Evolutionary conservation across 1,140 invertebrate genomes (phyloP).

Genomic region (Eumaeus atala): DNA sequence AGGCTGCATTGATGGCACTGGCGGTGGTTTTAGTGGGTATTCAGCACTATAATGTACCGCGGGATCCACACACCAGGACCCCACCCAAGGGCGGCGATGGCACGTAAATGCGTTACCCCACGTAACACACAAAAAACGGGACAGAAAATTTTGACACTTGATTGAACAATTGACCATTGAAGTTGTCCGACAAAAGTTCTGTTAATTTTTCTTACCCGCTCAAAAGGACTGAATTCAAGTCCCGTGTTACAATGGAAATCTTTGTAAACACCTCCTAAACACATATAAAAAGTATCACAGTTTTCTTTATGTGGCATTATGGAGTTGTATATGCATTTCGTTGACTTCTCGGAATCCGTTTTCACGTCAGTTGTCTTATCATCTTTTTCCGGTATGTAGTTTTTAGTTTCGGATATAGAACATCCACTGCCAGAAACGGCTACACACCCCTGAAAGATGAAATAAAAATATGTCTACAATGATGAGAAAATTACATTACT

Average conservation of each 20-base stretch:
- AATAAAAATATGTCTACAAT: neutral
- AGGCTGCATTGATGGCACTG: no score
- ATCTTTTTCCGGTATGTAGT: neutral
- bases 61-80: no score
- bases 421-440: slow-evolving; percentile 25
- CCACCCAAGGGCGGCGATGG: no score
- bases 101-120: no score
- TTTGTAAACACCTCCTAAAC: slow-evolving; percentile 22
- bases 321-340: neutral
- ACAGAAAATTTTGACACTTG: no score
- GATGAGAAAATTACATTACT: no score
- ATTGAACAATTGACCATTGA: no score
- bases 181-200: no score
- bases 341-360: neutral
- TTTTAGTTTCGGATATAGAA: slow-evolving; percentile 15
- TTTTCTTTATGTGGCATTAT: slow-evolving; percentile 21
- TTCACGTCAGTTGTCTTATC: neutral
- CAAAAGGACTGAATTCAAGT: slow-evolving; percentile 28
- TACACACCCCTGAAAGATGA: slow-evolving; percentile 24
- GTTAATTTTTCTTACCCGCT: neutral
- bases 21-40: no score
- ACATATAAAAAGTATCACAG: slow-evolving; percentile 34
- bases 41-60: no score
- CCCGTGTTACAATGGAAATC: slow-evolving; percentile 26
- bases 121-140: no score